Percentiles rank a stretch among this genome's conserved stretches.
Evolutionary conservation across 2,888 invertebrate genomes (phyloP).

Genomic region (Laspeyria flexula): DNA sequence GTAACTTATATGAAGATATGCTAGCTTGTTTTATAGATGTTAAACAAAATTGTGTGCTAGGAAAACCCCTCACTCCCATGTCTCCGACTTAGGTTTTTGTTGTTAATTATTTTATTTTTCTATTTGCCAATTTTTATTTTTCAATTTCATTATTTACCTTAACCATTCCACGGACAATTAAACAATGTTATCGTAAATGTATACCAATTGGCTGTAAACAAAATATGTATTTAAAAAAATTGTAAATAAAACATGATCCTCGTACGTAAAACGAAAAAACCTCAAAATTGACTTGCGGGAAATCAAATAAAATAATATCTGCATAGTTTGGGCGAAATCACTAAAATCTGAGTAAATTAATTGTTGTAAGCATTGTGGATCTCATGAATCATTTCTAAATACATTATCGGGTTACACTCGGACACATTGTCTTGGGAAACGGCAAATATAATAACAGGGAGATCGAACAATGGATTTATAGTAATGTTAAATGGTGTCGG

Average conservation of each 20-base stretch:
- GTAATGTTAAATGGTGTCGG: constrained; percentile 77
- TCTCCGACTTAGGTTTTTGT: constrained; percentile 68
- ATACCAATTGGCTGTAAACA: constrained; percentile 66
- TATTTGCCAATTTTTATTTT: constrained; percentile 55
- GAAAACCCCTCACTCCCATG: constrained; percentile 74
- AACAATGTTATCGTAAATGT: constrained; percentile 35
- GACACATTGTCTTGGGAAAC: constrained; percentile 80
- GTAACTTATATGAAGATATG: constrained; percentile 74
- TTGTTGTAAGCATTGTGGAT: constrained; percentile 64
- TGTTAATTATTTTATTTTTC: constrained; percentile 50
- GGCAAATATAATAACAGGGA: constrained; percentile 66
- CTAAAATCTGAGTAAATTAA: constrained; percentile 49
- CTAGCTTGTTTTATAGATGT: constrained; percentile 84
- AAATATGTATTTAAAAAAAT: constrained; percentile 28
- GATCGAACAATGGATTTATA: constrained; percentile 81
- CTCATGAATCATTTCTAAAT: constrained; percentile 83
- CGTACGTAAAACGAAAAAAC: constrained; percentile 40
- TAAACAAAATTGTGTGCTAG: constrained; percentile 75
- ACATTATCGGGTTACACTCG: constrained; percentile 77
- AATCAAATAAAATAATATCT: constrained; percentile 48
- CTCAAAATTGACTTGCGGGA: constrained; percentile 56
- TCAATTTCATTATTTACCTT: constrained; percentile 48
- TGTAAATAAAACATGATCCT: constrained; percentile 13
- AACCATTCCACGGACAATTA: constrained; percentile 40
- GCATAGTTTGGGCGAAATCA: constrained; percentile 50